A percentile compares a stretch with the other conserved stretches of the same genome.
Evolutionary conservation across 2,113 vertebrate genomes (phyloP).

Genomic region (Polyodon spathula): DNA sequence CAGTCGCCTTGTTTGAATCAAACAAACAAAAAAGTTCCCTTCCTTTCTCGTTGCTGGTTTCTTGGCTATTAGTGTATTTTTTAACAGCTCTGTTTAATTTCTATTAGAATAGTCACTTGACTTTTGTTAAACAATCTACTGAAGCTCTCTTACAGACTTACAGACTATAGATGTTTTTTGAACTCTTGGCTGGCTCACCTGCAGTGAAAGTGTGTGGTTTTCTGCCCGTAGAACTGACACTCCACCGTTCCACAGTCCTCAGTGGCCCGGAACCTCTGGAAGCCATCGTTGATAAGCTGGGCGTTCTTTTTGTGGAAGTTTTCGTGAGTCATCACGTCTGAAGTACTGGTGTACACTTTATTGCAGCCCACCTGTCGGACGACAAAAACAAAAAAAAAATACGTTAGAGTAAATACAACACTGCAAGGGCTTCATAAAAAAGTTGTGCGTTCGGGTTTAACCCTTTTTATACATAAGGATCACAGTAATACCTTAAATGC

Average conservation of each 20-base stretch:
- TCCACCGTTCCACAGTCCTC: constrained; percentile 91
- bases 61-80: too few relatives aligned
- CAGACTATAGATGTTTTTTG: too few relatives aligned
- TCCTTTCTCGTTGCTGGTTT: too few relatives aligned
- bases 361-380: constrained; percentile 85
- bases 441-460: too few relatives aligned
- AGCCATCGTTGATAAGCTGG: constrained; percentile 95
- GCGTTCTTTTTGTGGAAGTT: constrained; percentile 99
- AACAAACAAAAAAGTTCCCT: too few relatives aligned
- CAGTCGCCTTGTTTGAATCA: too few relatives aligned
- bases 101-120: too few relatives aligned
- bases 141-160: neutral
- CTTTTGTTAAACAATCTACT: too few relatives aligned
- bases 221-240: constrained; percentile 96
- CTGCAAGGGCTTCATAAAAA: neutral
- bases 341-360: constrained; percentile 98
- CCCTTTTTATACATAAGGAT: too few relatives aligned
- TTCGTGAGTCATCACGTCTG: constrained; percentile 96
- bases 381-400: constrained; percentile 28
- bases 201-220: constrained; percentile 98
- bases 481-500: too few relatives aligned
- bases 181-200: too few relatives aligned
- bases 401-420: constrained; percentile 24
- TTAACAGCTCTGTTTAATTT: too few relatives aligned
- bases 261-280: constrained; percentile 94